Base-by-base conservation (phyloP, 2,888 invertebrate species). In the Hoplodrina blanda region DNA sequence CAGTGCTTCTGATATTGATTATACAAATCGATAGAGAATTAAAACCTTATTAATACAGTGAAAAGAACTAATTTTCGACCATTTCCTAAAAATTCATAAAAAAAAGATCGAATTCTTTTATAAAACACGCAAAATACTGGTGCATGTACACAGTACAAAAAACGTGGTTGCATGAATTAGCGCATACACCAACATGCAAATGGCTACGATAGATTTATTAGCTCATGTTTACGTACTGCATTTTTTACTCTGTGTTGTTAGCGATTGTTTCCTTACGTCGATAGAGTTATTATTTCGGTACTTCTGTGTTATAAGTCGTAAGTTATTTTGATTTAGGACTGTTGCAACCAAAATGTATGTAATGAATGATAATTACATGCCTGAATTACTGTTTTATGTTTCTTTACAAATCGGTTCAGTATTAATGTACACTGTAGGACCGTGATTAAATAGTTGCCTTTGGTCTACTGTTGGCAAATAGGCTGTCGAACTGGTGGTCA, bases 111-210 rank as follows among this genome's bases (percentile, higher is more conserved):
- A 50, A 50, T 0, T 49, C 33, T 33, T 73, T 52, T 56, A 33
- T 13, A 41, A 52, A 67, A 69, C 61, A 71, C 44, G 52, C 44
- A 55, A 76, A 83, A 50, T 63, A 71, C 62, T 78, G 73, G 82
- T 68, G 61, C 49, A 44, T 52, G 41, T 76, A 74, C 56, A 25
- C 8, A 11, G 17, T 11, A 69, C 30, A 83, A 70, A 25, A 81
- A 78, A 74, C 49, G 30, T 72, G 62, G 78, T 72, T 59, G 65
- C 70, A 76, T 84, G 84, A 73, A 84, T 75, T 76, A 73, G 74
- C 82, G 73, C 75, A 57, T 41, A 73, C 49, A 63, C 56, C 59
- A 19, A 37, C 76, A 83, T 83, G 84, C 84, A 84, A 83, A 83
- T 81, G 49, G 37, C 30, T 17, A 25, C 76, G 61, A 73, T 77